Base-by-base conservation (phyloP, 2,797 vertebrate genomes). In the Rhinatrema bivittatum region DNA sequence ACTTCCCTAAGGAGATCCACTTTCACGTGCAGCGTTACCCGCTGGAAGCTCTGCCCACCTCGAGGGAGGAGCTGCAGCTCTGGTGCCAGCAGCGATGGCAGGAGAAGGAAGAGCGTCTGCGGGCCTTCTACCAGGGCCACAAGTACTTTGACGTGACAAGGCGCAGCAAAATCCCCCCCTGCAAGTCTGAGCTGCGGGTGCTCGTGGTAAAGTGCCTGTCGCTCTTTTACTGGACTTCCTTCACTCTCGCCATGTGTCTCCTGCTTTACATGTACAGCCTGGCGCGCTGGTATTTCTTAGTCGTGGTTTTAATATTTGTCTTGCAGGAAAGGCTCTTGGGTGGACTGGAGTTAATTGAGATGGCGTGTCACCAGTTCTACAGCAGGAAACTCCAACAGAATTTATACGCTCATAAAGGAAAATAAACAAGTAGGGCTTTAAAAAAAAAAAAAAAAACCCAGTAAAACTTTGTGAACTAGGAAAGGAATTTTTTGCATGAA, bases 71-170 rank as follows among this genome's bases (percentile, higher is more conserved):
- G 20, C 82, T 99, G 24, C 85, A 96, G 65, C 70, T 79, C 8
- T 99, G 96, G 96, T 97, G 94, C 75, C 85, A 76, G 25, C 72
- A 87, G 5, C 89, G 92, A 22, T 99, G 96, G 96, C 79, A 79
- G 1, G 95, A 98, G 71, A 99, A 99, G 30, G 96, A 99, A 55
- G 64, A 51, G 38, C 83, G 90, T 7, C 88, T 98, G 30, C 79
- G 71, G 1, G 62, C 49, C 47, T 99, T 98, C 72, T 98, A 99
- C 16, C 58, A 81, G 26, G 75, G 82, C 12, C 72, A 74, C 5
- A 82, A 64, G 9, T 64, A 39, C 33, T 98, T 98, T n/a, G 68
- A 68, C 25, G 69, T 69, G 1, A 52, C 76, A 3, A 82, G 87
- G 1, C 61, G 78, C 2, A 55, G 79, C 3, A 52, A 53, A 0